These are phyloP conservation scores for Macrosteles quadrilineatus DNA, from an alignment of 1,140 invertebrate genomes.

Conservation along the genomic window DNA sequence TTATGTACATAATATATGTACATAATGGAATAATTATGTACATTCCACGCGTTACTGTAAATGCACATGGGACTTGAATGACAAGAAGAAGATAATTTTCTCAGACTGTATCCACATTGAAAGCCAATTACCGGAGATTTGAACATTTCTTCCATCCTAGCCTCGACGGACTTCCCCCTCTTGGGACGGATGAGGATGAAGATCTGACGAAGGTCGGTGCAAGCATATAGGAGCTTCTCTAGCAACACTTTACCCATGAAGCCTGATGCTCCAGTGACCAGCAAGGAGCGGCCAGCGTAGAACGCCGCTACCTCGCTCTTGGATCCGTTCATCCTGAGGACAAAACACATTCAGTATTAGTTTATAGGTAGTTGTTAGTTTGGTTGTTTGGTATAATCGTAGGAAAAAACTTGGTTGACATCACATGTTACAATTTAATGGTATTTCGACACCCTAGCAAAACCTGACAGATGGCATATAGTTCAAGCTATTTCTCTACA, in stretches of 20 bases:
- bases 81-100: too few relatives aligned
- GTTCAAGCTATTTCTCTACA: too few relatives aligned
- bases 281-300: constrained; percentile 65
- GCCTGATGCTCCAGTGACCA: constrained; percentile 66
- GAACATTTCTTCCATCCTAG: constrained; percentile 42
- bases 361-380: background rate
- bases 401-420: too few relatives aligned
- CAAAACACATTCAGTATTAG: background rate
- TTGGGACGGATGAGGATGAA: constrained; percentile 59
- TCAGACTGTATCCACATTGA: too few relatives aligned
- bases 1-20: too few relatives aligned
- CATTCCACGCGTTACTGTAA: too few relatives aligned
- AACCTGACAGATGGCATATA: too few relatives aligned
- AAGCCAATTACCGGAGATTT: constrained; percentile 43
- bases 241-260: constrained; percentile 67
- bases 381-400: too few relatives aligned
- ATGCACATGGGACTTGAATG: too few relatives aligned
- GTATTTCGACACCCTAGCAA: too few relatives aligned
- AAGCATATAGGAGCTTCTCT: constrained; percentile 62
- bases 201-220: constrained; percentile 54
- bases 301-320: constrained; percentile 50
- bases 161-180: constrained; percentile 47
- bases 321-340: constrained; percentile 9
- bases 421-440: too few relatives aligned
- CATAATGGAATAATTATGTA: too few relatives aligned